Evolutionary conservation across 1,140 invertebrate genomes (phyloP).

Genomic region (Zelostemma sp.): DNA sequence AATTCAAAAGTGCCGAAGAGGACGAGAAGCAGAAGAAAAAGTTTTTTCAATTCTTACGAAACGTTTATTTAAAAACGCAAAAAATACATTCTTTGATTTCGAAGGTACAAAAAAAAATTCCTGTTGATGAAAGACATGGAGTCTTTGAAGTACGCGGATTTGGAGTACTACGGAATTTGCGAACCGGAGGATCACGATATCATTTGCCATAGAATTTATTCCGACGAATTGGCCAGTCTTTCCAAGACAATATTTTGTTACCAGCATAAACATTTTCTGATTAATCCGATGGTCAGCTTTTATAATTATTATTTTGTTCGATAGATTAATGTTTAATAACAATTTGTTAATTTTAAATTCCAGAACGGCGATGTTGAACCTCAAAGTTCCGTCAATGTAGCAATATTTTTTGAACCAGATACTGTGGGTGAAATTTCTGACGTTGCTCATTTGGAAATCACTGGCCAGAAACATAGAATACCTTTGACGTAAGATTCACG

Average conservation of each 20-base stretch:
- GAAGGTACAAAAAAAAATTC: conserved; percentile 41
- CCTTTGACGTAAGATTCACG: conserved; percentile 47
- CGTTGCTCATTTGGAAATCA: conserved; percentile 59
- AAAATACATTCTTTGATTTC: background rate
- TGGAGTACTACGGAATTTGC: conserved; percentile 51
- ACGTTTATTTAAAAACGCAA: conserved; percentile 2
- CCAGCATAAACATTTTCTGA: conserved; percentile 38
- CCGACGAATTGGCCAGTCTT: conserved; percentile 51
- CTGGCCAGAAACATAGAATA: conserved; percentile 55
- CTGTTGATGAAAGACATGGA: conserved; percentile 38
- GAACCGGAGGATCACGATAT: conserved; percentile 42
- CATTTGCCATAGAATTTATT: conserved; percentile 53
- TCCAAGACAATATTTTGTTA: conserved; percentile 51
- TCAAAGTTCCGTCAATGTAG: conserved; percentile 44
- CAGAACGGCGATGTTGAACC: conserved; percentile 60
- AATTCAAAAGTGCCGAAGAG: conserved; percentile 33
- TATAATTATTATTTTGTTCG: background rate
- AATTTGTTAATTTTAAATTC: conserved; percentile 2
- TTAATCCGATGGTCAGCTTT: conserved; percentile 49
- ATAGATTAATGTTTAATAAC: background rate
- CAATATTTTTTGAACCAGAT: conserved; percentile 54
- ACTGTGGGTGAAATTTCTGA: conserved; percentile 46
- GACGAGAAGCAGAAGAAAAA: conserved; percentile 45
- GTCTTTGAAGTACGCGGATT: conserved; percentile 21
- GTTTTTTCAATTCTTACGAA: no score